Evolutionary conservation across 1,140 invertebrate genomes (phyloP).

Genomic region (Muscidifurax raptorellus): DNA sequence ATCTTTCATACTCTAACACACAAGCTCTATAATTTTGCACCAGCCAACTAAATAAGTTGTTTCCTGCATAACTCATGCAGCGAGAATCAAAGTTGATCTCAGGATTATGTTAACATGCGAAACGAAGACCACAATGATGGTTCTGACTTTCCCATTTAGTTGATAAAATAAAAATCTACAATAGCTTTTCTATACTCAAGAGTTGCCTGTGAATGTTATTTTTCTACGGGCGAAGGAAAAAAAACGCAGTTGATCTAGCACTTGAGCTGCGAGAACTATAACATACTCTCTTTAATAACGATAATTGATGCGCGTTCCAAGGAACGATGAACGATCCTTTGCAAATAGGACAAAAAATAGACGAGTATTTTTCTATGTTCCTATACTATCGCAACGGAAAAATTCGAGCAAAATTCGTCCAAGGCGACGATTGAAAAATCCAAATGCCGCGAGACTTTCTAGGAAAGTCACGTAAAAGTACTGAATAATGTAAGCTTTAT

Average conservation of each 20-base stretch:
- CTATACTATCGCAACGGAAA: background rate
- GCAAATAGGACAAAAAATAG: background rate
- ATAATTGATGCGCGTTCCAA: background rate
- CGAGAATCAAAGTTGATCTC: conserved; percentile 38
- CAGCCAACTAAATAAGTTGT: conserved; percentile 33
- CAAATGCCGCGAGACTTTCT: background rate
- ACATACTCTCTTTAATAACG: background rate
- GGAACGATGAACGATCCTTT: background rate
- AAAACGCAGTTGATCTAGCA: background rate
- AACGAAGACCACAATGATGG: background rate
- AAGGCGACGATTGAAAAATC: background rate
- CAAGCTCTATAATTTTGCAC: conserved; percentile 30
- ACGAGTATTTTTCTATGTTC: conserved; percentile 7
- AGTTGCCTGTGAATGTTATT: background rate
- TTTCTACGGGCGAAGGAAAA: background rate
- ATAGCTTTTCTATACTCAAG: conserved; percentile 18
- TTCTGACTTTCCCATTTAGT: conserved; percentile 32
- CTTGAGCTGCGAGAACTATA: background rate
- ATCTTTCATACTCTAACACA: conserved; percentile 3
- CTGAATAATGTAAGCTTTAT: conserved; percentile 44
- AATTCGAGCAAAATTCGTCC: background rate
- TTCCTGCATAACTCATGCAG: conserved; percentile 23
- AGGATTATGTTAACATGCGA: conserved; percentile 39
- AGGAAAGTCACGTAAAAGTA: conserved; percentile 22
- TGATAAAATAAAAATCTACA: conserved; percentile 10